A percentile compares a stretch with the other conserved stretches of the same genome.
Evolutionary conservation across 1,140 invertebrate genomes (phyloP).

Genomic region (Asbolus verrucosus): DNA sequence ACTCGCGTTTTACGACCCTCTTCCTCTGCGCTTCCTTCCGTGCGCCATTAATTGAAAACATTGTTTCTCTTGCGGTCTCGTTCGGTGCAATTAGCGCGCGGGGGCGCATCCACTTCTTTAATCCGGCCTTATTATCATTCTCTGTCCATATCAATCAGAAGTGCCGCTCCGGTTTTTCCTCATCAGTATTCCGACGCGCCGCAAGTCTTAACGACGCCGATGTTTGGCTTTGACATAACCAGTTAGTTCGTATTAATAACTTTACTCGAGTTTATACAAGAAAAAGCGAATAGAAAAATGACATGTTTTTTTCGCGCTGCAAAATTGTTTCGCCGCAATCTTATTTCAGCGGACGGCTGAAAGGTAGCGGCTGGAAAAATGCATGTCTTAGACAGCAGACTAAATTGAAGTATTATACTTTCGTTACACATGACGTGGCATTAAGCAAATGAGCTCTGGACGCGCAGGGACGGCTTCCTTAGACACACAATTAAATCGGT

Average conservation of each 20-base stretch:
- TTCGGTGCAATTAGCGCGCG: constrained; percentile 47
- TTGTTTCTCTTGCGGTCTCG: constrained; percentile 57
- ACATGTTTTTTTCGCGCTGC: constrained; percentile 51
- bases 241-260: constrained; percentile 67
- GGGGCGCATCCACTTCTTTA: constrained; percentile 57
- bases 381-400: constrained; percentile 63
- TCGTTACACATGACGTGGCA: constrained; percentile 63
- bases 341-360: constrained; percentile 53
- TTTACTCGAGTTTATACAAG: constrained; percentile 63
- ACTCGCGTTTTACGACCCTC: constrained; percentile 52
- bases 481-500: too few relatives aligned
- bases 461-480: background rate
- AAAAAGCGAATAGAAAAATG: constrained; percentile 65
- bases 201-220: constrained; percentile 62
- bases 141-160: constrained; percentile 64
- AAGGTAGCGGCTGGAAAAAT: constrained; percentile 63
- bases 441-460: constrained; percentile 63
- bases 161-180: constrained; percentile 58
- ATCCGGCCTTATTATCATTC: constrained; percentile 63
- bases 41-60: constrained; percentile 61
- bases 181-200: constrained; percentile 63
- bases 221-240: constrained; percentile 67
- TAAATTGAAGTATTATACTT: constrained; percentile 65
- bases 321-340: constrained; percentile 61
- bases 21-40: constrained; percentile 29